Evolutionary conservation across 1,140 invertebrate genomes (phyloP), one percentile per base, ranked within the genome.

Genomic region (Rhopalosiphum maidis): DNA sequence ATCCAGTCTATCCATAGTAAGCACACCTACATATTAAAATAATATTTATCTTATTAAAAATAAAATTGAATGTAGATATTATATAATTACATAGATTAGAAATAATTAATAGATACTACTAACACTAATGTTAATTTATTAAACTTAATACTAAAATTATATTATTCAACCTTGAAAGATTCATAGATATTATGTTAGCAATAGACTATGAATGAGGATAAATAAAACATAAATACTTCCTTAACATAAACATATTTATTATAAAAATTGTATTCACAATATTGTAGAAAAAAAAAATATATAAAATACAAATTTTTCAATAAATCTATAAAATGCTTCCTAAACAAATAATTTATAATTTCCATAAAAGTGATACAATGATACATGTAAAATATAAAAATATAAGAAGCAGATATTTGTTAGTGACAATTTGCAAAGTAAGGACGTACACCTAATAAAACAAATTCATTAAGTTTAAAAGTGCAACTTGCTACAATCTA

Each of bases 301-400:
- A 68, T 60, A 68, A 68, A 68, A 68, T n/a, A 68, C 15, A 68
- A 68, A 68, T n/a, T 68, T 6, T 68, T 68, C 60, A 68, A 68
- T 18, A 68, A 68, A 35, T 88, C n/a, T 88, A 88, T 2, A 88
- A 48, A 88, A n/a, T 51, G 21, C 21, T 88, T 88, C 18, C 6
- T 88, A 35, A 88, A 35, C 48, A 51, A 30, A 48, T 88, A 88
- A 88, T 88, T 51, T 21, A 51, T 48, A 88, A 54, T 51, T 51
- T 21, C 7, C 2, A 51, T 51, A 51, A 51, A 51, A 88, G 9
- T 46, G 60, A 68, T 41, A 41, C 41, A 41, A 68, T 86, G 9
- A 86, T 43, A 46, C 3, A 43, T 86, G 21, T 86, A 86, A 86
- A 86, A 86, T 30, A 86, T 43, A 86, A 23, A 85, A 86, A 30